Base-by-base conservation (phyloP, 2,888 invertebrate genomes). In the Plemyria rubiginata region DNA sequence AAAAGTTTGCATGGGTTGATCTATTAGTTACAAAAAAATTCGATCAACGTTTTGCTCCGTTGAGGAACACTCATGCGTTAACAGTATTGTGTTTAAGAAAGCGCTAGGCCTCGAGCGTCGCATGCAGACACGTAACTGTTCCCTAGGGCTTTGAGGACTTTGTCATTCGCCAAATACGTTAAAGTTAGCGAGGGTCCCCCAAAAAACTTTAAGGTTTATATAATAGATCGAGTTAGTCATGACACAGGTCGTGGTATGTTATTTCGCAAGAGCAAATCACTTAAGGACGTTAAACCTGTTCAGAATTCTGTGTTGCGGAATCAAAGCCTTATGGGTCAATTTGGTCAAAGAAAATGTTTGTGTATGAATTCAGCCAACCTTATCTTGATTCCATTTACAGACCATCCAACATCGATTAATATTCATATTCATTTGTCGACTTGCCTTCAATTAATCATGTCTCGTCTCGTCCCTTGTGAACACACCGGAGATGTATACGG, bases 121-220 rank as follows among this genome's bases (percentile, higher is more conserved):
- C 80, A 80, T 80, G 78, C 79, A 71, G 72, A 74, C 85, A 85
- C 87, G 86, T 86, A 82, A 83, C 80, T 77, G 73, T 77, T 81
- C 86, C 86, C 79, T 40, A 55, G 75, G 78, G 86, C 77, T 72
- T 60, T 67, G 68, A 65, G 72, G 73, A 72, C 78, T 78, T 79
- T 74, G 77, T 77, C 81, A 76, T 80, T 76, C 77, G 72, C 75
- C 71, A 84, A 84, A 84, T 84, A 85, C 77, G 76, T 85, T 60
- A 67, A 70, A 67, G 60, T 69, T 68, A 63, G 66, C 62, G 66
- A 66, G 66, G 61, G 66, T 65, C 65, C 56, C 62, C 63, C 61
- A 45, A 57, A 65, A 62, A 71, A 71, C 71, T 71, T 71, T 65
- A 67, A 62, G 70, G 71, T 67, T 62, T 66, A 56, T 58, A 48